Base-by-base conservation (phyloP, 2,113 vertebrate genomes). In the Aegithalos caudatus region DNA sequence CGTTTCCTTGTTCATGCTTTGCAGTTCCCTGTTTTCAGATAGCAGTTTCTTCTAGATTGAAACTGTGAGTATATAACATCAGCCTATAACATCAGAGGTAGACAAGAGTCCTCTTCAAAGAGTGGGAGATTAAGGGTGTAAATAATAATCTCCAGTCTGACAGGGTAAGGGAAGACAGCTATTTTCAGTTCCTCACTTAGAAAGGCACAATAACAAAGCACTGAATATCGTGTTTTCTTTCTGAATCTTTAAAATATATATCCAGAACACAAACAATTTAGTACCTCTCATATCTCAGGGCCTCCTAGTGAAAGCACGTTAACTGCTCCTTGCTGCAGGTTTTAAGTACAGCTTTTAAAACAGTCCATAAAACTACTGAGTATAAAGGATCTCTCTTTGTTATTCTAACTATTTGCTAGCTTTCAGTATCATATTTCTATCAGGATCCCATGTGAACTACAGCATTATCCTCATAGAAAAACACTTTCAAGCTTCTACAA, bases 31-130 rank as follows among this genome's bases (percentile, higher is more conserved):
- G 16, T 77, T 88, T 88, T 72, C 31, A 90, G 51, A 37, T 33
- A 56, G 62, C 51, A 74, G 44, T 85, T 92, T 84, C 27, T 92
- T 95, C 40, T 72, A 42, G 22, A 71, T 9, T 82, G 66, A 80
- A 91, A 86, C 44, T 35, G 42, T 87, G 60, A 92, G 60, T 91
- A 82, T 91, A 95, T 88, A 95, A 88, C 78, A 51, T 85, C 47
- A 82, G 22, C 79, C 42, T 54, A n/a, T n/a, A n/a, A n/a, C n/a
- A n/a, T n/a, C n/a, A n/a, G 81, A 90, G 42, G 33, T 10, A 62
- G 61, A 38, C 57, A 69, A 28, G 23, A 62, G 7, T 20, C 38
- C 2, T 13, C 66, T 58, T 81, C 1, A 4, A 82, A 82, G 67
- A 77, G 23, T 9, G 0, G 5, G 62, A 92, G 58, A 42, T 70